Evolutionary conservation across 2,888 invertebrate species (phyloP).

Genomic region (Proisotoma minuta): DNA sequence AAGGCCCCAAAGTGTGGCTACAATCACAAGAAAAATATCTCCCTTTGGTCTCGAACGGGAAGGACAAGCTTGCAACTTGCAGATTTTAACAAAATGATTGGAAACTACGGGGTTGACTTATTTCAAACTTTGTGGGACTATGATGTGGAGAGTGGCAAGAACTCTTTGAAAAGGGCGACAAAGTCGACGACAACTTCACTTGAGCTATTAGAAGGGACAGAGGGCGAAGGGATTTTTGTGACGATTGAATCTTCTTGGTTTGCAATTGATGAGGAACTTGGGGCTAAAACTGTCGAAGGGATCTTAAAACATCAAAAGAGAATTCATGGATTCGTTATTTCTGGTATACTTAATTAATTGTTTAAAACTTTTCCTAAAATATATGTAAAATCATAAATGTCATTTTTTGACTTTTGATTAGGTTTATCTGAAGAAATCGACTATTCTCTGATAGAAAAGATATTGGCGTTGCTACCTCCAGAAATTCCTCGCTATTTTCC

Average conservation of each 20-base stretch:
- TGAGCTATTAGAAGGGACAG: constrained; percentile 23
- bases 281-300: constrained; percentile 58
- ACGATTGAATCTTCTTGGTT: constrained; percentile 68
- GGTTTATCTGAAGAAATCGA: constrained; percentile 54
- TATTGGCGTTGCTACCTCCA: constrained; percentile 56
- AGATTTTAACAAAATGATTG: no score
- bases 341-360: constrained; percentile 59
- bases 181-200: constrained; percentile 35
- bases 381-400: no score
- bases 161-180: constrained; percentile 29
- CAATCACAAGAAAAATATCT: constrained; percentile 65
- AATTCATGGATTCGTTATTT: constrained; percentile 70
- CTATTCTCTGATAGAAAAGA: constrained; percentile 57
- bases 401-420: no score
- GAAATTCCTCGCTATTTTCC: constrained; percentile 67
- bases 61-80: constrained; percentile 55
- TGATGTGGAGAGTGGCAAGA: constrained; percentile 30
- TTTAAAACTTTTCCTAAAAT: background rate
- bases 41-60: constrained; percentile 75
- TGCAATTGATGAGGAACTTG: constrained; percentile 61
- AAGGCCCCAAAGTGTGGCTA: constrained; percentile 64
- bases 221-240: constrained; percentile 13
- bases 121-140: constrained; percentile 42
- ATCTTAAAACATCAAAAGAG: constrained; percentile 53
- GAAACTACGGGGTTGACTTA: no score